A percentile compares a stretch with the other conserved stretches of the same genome.
phyloP scores from a whole-genome alignment of 1,140 invertebrate genomes.

The Helicoverpa zea region DNA sequence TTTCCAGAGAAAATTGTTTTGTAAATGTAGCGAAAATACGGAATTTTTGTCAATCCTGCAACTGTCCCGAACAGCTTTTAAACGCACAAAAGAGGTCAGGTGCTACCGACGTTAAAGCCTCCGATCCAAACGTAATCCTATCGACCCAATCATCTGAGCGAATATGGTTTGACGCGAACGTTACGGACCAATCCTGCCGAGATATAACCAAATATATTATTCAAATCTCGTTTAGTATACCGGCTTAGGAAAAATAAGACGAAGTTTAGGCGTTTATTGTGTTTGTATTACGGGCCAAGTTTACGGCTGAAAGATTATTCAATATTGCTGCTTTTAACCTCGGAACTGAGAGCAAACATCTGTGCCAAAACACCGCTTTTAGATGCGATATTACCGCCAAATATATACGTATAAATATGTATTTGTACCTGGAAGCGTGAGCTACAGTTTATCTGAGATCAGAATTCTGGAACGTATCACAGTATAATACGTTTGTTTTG shows the following conservation, averaged over 20 bases:
- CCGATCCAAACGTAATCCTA: background rate
- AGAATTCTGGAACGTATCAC: conserved; percentile 1
- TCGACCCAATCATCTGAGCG: conserved; percentile 32
- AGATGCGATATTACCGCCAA: conserved; percentile 8
- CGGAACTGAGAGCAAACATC: background rate
- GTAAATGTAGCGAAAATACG: background rate
- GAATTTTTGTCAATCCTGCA: background rate
- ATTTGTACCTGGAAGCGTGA: background rate
- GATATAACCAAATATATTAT: conserved; percentile 24
- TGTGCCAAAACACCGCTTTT: conserved; percentile 25
- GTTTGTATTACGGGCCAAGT: background rate
- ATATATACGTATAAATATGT: background rate
- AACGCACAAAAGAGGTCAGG: conserved; percentile 18
- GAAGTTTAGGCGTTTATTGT: background rate
- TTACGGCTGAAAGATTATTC: conserved; percentile 7
- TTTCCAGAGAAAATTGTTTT: conserved; percentile 9
- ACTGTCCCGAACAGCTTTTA: background rate
- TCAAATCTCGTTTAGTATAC: conserved; percentile 37
- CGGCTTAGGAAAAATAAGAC: conserved; percentile 16
- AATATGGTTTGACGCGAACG: conserved; percentile 17
- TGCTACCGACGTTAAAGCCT: conserved; percentile 28
- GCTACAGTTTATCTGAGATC: conserved; percentile 16
- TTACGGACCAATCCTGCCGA: background rate
- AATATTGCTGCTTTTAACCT: background rate
- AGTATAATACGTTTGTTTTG: background rate